phyloP scores from a whole-genome alignment of 2,888 invertebrate genomes.

The Acronicta alni region DNA sequence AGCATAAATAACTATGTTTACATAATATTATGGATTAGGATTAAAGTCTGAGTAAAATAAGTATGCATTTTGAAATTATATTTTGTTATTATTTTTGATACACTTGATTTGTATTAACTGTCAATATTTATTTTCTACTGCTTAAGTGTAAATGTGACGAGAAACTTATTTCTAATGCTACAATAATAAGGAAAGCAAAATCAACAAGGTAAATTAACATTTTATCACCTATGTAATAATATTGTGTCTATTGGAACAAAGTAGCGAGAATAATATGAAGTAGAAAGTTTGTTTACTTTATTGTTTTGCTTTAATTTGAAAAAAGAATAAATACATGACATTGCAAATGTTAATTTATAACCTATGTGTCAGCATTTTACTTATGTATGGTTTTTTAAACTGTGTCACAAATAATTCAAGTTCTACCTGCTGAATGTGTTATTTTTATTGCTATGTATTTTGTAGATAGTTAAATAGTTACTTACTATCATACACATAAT shows the following conservation, averaged over 20 bases:
- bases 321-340: no score
- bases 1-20: conserved; percentile 10
- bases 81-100: conserved; percentile 1
- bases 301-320: not conserved
- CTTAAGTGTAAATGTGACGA: conserved; percentile 31
- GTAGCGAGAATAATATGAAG: not conserved
- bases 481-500: no score
- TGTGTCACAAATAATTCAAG: not conserved
- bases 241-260: not conserved
- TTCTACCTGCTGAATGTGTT: not conserved
- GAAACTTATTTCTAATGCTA: conserved; percentile 6
- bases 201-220: not conserved
- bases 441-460: not conserved
- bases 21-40: conserved; percentile 24
- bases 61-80: conserved; percentile 16
- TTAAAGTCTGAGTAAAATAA: conserved; percentile 46
- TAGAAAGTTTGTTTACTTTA: not conserved
- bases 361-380: no score
- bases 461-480: not conserved
- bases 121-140: conserved; percentile 1
- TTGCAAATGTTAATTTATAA: no score
- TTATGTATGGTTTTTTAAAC: not conserved
- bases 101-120: not conserved
- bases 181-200: not conserved
- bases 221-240: not conserved